A percentile compares a stretch with the other conserved stretches of the same genome.
phyloP scores from a whole-genome alignment of 2,888 invertebrate species.

The Arctia plantaginis region DNA sequence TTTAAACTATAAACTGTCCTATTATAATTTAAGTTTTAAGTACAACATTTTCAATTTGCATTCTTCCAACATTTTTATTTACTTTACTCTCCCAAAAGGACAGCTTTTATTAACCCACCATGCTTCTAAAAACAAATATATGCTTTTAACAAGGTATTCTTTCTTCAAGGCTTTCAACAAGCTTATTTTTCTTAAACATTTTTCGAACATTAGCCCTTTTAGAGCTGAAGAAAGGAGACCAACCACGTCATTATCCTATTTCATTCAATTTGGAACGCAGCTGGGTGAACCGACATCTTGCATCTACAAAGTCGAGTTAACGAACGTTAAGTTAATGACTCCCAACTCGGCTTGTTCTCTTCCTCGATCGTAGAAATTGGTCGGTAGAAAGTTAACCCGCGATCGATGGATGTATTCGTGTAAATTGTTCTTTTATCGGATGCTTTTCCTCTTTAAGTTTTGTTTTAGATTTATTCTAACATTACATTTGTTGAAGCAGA shows the following conservation, averaged over 20 bases:
- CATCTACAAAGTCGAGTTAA: slow-evolving; percentile 60
- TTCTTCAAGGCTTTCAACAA: too few species aligned
- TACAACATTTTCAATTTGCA: too few species aligned
- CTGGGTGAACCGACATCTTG: slow-evolving; percentile 57
- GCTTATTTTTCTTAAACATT: slow-evolving; percentile 42
- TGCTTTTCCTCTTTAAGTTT: slow-evolving; percentile 48
- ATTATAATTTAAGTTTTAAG: too few species aligned
- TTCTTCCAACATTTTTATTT: too few species aligned
- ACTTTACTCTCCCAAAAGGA: background rate
- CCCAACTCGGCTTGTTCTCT: slow-evolving; percentile 62
- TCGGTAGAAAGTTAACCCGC: slow-evolving; percentile 65
- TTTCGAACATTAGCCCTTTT: slow-evolving; percentile 35
- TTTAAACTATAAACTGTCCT: too few species aligned
- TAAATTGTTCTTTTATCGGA: slow-evolving; percentile 54
- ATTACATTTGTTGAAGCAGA: slow-evolving; percentile 28
- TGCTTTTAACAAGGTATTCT: slow-evolving; percentile 44
- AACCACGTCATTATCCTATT: slow-evolving; percentile 65
- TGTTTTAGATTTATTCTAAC: slow-evolving; percentile 40
- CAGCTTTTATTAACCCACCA: slow-evolving; percentile 24
- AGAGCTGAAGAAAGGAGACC: slow-evolving; percentile 14
- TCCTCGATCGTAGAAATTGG: slow-evolving; percentile 59
- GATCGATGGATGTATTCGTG: slow-evolving; percentile 62
- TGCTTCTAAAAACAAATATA: slow-evolving; percentile 24
- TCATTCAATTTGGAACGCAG: slow-evolving; percentile 64
- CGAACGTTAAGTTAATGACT: slow-evolving; percentile 74